Evolutionary conservation across 2,113 vertebrate species (phyloP).

Genomic region (Mesembrinibis cayennensis): DNA sequence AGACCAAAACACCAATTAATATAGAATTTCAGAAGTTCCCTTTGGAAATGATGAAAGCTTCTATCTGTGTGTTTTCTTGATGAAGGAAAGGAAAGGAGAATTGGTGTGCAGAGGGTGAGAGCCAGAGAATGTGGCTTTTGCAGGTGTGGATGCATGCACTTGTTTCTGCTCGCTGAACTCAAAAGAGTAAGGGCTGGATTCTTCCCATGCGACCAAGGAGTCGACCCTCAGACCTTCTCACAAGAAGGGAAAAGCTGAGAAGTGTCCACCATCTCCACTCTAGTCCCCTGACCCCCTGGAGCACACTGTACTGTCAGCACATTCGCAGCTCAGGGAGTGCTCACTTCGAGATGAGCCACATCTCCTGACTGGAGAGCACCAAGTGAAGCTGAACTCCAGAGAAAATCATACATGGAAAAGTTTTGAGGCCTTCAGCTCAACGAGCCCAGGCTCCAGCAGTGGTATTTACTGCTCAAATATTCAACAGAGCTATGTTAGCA

Average conservation of each 20-base stretch:
- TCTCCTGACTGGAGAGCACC: neutral
- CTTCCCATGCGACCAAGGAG: neutral
- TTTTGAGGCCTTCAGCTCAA: neutral
- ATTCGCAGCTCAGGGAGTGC: neutral
- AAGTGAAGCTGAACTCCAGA: neutral
- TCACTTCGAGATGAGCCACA: accelerated
- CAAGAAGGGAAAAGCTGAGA: neutral
- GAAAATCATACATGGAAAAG: neutral
- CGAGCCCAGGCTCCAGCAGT: neutral
- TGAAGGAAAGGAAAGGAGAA: neutral
- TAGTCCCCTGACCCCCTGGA: neutral
- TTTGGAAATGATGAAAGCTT: neutral
- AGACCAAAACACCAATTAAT: neutral
- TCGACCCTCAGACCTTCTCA: neutral
- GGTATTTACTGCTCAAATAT: neutral
- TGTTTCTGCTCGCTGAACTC: neutral
- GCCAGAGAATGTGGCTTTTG: neutral
- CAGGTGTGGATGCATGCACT: neutral
- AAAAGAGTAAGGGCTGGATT: neutral
- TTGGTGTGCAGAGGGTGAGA: neutral
- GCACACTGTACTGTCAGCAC: neutral
- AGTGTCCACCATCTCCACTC: neutral
- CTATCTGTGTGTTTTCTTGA: neutral
- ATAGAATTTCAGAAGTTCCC: neutral
- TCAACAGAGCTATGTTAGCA: neutral